Evolutionary conservation across 1,140 invertebrate species (phyloP), one percentile per base, ranked within the genome.

Genomic region (Proales similis): DNA sequence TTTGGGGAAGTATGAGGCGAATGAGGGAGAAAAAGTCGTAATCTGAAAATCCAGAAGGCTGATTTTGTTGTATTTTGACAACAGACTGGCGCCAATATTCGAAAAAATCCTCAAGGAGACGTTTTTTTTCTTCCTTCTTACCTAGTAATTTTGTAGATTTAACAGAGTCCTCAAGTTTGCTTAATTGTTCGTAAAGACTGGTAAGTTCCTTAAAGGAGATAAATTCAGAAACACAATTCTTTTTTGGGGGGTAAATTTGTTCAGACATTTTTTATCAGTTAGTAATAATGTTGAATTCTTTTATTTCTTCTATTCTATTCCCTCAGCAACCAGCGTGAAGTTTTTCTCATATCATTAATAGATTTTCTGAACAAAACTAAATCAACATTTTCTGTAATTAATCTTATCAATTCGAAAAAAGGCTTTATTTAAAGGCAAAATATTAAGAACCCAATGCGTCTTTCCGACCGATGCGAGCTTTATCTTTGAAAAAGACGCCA

Each of bases 1-100:
- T 71, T 36, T 79, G 71, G 5, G 86, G 85, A 4, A 90, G 67
- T 6, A 90, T 70, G 12, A 88, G 74, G 65, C 87, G 77, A 63
- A 89, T 70, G 5, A 85, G 75, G 20, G 83, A 79, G 75, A 81
- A 87, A 48, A 87, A 80, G 48, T 81, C 84, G 65, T 78, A 74
- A 17, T 46, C 66, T 74, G n/a, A n/a, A n/a, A n/a, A n/a, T n/a
- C n/a, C n/a, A n/a, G n/a, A n/a, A n/a, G n/a, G n/a, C n/a, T n/a
- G 75, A 30, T 46, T 14, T 30, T 17, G 12, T 46, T 2, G 30
- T 32, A 48, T 48, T 29, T 45, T 62, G 33, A 36, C 39, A 27
- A 30, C 39, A 7, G 57, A 70, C 36, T 70, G 53, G 66, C 79
- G 71, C 74, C 79, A 83, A 38, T 75, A 48, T 0, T 72, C 64